A percentile compares a stretch with the other conserved stretches of the same genome.
Evolutionary conservation across 2,113 vertebrate species (phyloP).

Genomic region (Hypomesus transpacificus): DNA sequence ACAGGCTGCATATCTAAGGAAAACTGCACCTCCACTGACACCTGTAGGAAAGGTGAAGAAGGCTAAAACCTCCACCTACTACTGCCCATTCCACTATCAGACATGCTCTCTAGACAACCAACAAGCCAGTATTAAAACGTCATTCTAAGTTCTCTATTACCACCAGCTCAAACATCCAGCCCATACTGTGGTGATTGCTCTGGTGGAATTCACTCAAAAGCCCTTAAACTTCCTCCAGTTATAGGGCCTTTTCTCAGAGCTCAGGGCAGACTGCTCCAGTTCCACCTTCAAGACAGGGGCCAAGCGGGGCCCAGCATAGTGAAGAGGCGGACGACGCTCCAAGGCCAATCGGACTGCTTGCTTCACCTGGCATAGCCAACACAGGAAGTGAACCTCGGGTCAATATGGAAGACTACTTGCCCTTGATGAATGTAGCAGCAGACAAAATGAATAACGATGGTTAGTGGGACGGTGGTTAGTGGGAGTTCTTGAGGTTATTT

Average conservation of each 20-base stretch:
- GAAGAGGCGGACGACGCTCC: conserved; percentile 4
- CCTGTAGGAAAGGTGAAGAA: conserved; percentile 19
- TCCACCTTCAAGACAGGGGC: not conserved
- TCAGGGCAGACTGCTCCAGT: not conserved
- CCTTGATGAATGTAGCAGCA: not conserved
- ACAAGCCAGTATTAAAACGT: not conserved
- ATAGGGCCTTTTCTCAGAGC: not conserved
- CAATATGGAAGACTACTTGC: conserved; percentile 1
- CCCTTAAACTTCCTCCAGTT: conserved; percentile 20
- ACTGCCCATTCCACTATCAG: not conserved
- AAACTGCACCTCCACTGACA: conserved; percentile 40
- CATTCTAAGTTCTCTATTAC: not conserved
- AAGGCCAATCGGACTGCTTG: conserved; percentile 13
- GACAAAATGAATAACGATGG: not conserved
- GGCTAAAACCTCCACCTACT: not conserved
- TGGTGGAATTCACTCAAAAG: conserved; percentile 17
- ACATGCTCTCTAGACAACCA: not conserved
- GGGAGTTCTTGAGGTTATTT: not conserved
- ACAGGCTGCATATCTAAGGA: not conserved
- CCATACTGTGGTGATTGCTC: not conserved
- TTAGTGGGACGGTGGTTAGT: not conserved
- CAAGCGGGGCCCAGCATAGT: conserved; percentile 23
- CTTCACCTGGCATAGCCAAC: conserved; percentile 35
- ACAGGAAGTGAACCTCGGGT: conserved; percentile 13
- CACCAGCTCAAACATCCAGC: not conserved